These are phyloP conservation scores for Peucedramus taeniatus DNA, from an alignment of 2,113 vertebrate species.

Conservation along the genomic window DNA sequence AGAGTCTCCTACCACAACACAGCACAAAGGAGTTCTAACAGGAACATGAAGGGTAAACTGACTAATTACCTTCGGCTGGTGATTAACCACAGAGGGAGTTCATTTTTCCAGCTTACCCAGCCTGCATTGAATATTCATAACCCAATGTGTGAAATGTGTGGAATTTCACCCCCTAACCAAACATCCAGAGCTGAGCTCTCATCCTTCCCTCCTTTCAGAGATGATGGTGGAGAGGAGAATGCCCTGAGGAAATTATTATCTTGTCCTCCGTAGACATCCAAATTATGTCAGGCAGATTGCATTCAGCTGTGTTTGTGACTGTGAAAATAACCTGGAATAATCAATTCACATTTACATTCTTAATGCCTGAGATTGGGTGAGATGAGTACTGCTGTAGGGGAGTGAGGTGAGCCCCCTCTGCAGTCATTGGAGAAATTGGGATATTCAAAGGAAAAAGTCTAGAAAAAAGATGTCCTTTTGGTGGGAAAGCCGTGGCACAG, in stretches of 20 bases:
- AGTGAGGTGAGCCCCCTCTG: neutral
- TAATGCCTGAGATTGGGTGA: neutral
- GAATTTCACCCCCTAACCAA: neutral
- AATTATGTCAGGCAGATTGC: neutral
- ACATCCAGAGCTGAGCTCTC: neutral
- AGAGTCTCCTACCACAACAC: neutral
- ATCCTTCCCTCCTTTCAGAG: neutral
- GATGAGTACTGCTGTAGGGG: rapidly evolving
- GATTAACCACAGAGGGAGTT: neutral
- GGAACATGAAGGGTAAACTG: neutral
- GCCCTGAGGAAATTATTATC: neutral
- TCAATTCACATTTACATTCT: neutral
- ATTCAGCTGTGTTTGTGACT: neutral
- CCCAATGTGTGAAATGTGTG: neutral
- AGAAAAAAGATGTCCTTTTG: neutral
- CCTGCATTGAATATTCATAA: neutral
- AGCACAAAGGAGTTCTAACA: neutral
- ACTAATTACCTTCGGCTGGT: neutral
- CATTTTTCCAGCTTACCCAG: neutral
- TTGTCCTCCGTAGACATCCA: neutral
- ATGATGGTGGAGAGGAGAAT: neutral
- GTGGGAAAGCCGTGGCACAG: neutral
- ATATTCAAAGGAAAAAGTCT: neutral
- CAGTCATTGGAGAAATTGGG: neutral
- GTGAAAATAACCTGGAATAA: neutral